Evolutionary conservation across 1,140 invertebrate species (phyloP), one percentile per base, ranked within the genome.

Genomic region (Plutomurus gul): DNA sequence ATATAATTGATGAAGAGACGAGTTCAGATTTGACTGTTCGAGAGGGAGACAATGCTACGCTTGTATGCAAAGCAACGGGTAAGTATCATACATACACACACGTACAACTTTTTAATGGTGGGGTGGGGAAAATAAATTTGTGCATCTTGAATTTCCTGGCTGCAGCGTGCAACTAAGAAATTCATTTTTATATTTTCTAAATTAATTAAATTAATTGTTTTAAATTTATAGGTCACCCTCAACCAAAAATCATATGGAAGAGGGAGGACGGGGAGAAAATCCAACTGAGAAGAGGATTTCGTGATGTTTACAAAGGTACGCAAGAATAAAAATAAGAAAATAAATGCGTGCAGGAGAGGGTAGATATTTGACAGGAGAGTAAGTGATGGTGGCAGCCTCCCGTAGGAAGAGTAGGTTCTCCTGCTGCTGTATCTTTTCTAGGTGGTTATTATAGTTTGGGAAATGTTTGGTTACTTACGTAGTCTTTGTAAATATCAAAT

Each of bases 21-120:
- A 93, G 92, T 78, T 89, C 91, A 0, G 93, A 95, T 85, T 86
- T 93, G 51, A 92, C 92, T 20, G 91, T 85, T 25, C 90, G 92
- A 79, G 94, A 95, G 86, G 89, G 93, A 81, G 92, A 94, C 82
- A 94, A 94, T 85, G 92, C 93, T 4, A 94, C 92, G 0, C 87
- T 95, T n/a, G 91, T 89, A 75, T 95, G 94, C 85, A 89, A 89
- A 80, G 93, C 74, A n/a, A 74, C 70, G 20, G 70, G 70, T 77
- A 25, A 71, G 37, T 60, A n/a, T n/a, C n/a, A n/a, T n/a, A n/a
- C n/a, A n/a, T n/a, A n/a, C n/a, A n/a, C n/a, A n/a, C n/a, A n/a
- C n/a, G n/a, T n/a, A n/a, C n/a, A n/a, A n/a, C n/a, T n/a, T n/a
- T n/a, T n/a, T n/a, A n/a, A n/a, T n/a, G n/a, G n/a, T n/a, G n/a